phyloP scores from a whole-genome alignment of 2,797 vertebrate species.

The Labroides dimidiatus region DNA sequence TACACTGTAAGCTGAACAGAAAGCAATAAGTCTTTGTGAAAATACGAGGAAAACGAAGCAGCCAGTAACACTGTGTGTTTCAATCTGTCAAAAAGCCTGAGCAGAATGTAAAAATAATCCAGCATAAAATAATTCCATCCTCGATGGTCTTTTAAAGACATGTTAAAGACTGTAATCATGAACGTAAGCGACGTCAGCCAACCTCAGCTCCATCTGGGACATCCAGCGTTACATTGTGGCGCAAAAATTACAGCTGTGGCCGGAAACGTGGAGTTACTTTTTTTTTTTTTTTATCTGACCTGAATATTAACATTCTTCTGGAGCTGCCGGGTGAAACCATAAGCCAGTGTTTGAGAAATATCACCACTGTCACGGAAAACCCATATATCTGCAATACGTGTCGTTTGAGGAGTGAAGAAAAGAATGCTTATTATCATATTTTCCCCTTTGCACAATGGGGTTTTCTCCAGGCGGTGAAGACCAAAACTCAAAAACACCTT shows the following conservation, averaged over 20 bases:
- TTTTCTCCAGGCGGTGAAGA: conserved; percentile 16
- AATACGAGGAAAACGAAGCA: conserved; percentile 56
- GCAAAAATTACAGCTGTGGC: conserved; percentile 67
- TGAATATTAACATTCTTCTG: conserved; percentile 74
- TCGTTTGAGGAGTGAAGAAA: conserved; percentile 43
- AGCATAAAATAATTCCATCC: conserved; percentile 68
- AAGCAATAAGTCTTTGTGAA: conserved; percentile 42
- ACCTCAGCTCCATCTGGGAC: conserved; percentile 59
- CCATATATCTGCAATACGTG: conserved; percentile 14
- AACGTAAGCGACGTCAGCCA: conserved; percentile 60
- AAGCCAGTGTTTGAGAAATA: conserved; percentile 52
- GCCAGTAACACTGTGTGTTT: conserved; percentile 38
- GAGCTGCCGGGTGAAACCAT: conserved; percentile 55
- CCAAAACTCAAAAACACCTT: not conserved
- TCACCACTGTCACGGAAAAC: conserved; percentile 38
- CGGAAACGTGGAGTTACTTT: conserved; percentile 63
- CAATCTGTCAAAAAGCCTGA: conserved; percentile 53
- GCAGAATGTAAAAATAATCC: conserved; percentile 72
- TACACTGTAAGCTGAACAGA: conserved; percentile 56
- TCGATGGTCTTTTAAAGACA: conserved; percentile 76
- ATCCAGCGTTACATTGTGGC: conserved; percentile 64
- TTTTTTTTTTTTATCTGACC: conserved; percentile 71
- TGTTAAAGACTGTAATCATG: conserved; percentile 63
- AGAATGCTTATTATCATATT: conserved; percentile 27
- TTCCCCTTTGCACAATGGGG: not conserved